Conservation (phyloP, 2,888 invertebrate species). For the Acleris literana region DNA sequence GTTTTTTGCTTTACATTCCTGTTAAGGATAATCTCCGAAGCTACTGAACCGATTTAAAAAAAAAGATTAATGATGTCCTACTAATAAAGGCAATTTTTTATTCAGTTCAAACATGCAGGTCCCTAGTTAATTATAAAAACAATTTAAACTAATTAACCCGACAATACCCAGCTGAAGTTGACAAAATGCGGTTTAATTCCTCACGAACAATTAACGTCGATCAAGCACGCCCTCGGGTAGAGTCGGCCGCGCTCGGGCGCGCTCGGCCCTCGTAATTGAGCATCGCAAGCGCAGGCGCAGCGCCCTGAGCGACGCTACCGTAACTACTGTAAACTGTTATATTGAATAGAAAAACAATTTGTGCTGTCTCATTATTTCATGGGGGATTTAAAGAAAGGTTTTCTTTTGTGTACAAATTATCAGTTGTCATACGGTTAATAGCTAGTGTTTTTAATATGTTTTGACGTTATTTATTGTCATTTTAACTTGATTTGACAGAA, state of each 20-base stretch:
- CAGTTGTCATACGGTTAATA: too few relatives aligned
- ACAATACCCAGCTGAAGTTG: constrained; percentile 4
- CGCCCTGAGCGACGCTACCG: constrained; percentile 58
- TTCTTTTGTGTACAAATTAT: neutral
- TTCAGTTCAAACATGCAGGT: too few relatives aligned
- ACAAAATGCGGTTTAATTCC: constrained; percentile 45
- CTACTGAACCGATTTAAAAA: too few relatives aligned
- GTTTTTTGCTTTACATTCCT: too few relatives aligned
- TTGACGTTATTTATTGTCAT: too few relatives aligned
- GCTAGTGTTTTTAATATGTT: too few relatives aligned
- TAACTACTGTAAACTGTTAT: constrained; percentile 52
- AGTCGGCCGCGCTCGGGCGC: constrained; percentile 55
- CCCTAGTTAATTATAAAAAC: neutral
- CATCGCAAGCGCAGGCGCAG: constrained; percentile 47
- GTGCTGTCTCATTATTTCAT: constrained; percentile 55
- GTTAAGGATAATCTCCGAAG: too few relatives aligned
- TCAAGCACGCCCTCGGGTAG: constrained; percentile 49
- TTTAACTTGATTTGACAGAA: too few relatives aligned
- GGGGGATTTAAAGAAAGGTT: constrained; percentile 38
- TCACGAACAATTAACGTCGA: constrained; percentile 71
- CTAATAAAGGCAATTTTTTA: too few relatives aligned
- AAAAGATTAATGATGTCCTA: too few relatives aligned
- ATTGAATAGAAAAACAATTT: constrained; percentile 61
- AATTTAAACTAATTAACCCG: neutral
- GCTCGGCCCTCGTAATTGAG: constrained; percentile 51